Percentiles rank a stretch among this genome's conserved stretches.
These are phyloP conservation scores for Diceros bicornis DNA, from an alignment of 2,797 vertebrate genomes.

Conservation along the genomic window DNA sequence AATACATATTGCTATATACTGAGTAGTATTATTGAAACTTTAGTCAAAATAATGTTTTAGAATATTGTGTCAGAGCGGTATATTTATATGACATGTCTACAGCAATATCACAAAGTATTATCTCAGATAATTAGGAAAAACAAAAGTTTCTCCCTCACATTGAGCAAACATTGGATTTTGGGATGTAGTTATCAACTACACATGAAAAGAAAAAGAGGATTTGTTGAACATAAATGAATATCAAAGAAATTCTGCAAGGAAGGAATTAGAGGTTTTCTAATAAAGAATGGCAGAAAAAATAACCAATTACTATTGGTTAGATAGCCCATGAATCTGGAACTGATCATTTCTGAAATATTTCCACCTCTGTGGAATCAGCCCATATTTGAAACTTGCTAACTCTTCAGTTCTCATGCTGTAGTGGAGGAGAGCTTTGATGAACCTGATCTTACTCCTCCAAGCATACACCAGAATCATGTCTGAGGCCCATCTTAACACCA, in stretches of 20 bases:
- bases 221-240: not conserved
- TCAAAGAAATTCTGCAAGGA: not conserved
- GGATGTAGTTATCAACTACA: not conserved
- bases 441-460: not conserved
- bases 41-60: not conserved
- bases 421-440: not conserved
- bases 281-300: not conserved
- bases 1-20: not conserved
- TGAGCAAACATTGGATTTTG: not conserved
- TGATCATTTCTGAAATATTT: not conserved
- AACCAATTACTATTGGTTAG: not conserved
- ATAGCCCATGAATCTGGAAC: not conserved
- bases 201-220: not conserved
- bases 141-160: rapidly evolving
- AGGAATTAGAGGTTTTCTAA: not conserved
- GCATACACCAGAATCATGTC: not conserved
- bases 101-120: not conserved
- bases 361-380: not conserved
- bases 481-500: not conserved
- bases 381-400: not conserved
- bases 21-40: not conserved
- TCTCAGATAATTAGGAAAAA: not conserved
- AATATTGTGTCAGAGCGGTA: not conserved
- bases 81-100: not conserved
- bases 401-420: not conserved